These are phyloP conservation scores for Eupithecia exiguata DNA, from an alignment of 2,888 invertebrate species.

Conservation along the genomic window DNA sequence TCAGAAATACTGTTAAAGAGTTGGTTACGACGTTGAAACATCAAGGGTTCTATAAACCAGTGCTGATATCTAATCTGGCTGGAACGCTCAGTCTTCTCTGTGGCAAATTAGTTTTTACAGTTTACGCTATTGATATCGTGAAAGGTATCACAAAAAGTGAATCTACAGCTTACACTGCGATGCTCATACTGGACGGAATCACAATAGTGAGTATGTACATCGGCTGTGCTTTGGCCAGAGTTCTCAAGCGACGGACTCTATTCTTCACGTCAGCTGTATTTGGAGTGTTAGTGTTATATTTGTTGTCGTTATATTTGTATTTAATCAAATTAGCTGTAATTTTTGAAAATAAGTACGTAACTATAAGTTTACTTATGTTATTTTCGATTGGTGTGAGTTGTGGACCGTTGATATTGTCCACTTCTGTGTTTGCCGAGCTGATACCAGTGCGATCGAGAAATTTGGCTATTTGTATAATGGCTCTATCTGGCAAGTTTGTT, in stretches of 20 bases:
- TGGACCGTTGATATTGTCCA: conserved; percentile 52
- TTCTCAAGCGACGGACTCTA: conserved; percentile 48
- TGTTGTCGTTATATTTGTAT: conserved; percentile 50
- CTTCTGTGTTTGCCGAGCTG: conserved; percentile 50
- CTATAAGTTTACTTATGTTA: conserved; percentile 44
- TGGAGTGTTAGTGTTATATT: conserved; percentile 46
- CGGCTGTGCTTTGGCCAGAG: conserved; percentile 47
- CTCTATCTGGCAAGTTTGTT: conserved; percentile 29
- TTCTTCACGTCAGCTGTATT: conserved; percentile 46
- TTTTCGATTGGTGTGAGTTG: conserved; percentile 53
- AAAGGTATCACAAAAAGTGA: conserved; percentile 55
- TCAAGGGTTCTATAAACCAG: conserved; percentile 55
- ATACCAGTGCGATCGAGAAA: conserved; percentile 51
- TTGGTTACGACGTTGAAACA: conserved; percentile 35
- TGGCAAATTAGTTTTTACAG: conserved; percentile 56
- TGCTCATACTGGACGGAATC: conserved; percentile 60
- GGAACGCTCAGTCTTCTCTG: conserved; percentile 44
- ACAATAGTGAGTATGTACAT: conserved; percentile 56
- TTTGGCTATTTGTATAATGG: conserved; percentile 43
- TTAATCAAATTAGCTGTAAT: conserved; percentile 44
- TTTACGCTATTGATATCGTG: conserved; percentile 59
- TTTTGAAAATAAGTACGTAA: conserved; percentile 46
- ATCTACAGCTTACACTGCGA: conserved; percentile 53
- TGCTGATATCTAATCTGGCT: conserved; percentile 42
- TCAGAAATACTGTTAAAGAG: conserved; percentile 20